Evolutionary conservation across 2,113 vertebrate genomes (phyloP), one percentile per base, ranked within the genome.

Genomic region (Lampris incognitus): DNA sequence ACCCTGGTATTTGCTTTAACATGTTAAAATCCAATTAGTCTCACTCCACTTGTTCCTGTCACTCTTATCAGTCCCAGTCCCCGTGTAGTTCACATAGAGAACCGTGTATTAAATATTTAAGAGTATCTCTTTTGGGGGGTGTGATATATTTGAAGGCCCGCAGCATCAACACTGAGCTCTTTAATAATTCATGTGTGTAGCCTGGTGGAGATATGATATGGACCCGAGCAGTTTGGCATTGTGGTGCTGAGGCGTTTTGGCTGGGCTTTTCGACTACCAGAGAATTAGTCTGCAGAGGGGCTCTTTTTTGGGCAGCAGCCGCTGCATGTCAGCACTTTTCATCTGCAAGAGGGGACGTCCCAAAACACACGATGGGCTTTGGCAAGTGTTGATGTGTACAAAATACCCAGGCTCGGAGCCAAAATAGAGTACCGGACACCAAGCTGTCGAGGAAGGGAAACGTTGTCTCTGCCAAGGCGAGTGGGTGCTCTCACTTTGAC

Each of bases 181-280:
- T 93, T 78, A 93, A 93, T 91, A 88, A 92, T 93, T 91, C 63
- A 94, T 91, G 64, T 67, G 61, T 84, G 69, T 83, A 70, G 83
- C 40, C 79, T 85, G 83, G 69, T 70, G 72, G 84, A 82, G 66
- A 68, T 78, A 76, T 81, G 83, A 61, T 72, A 78, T 81, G 80
- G 86, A 86, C 79, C 72, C 62, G 79, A 41, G 65, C 79, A 82
- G 72, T 87, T 64, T 1, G 63, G 74, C 69, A 83, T 69, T 69
- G 48, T 77, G 50, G 8, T 49, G 66, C 37, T 76, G 68, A 62
- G 72, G 72, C 72, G 67, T 66, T 69, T 60, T 54, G 63, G 38
- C n/a, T 63, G 39, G 10, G 5, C 44, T n/a, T 13, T 9, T 42
- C 36, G 10, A 42, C 3, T 41, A 58, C 66, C 66, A 69, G 8